A percentile compares a stretch with the other conserved stretches of the same genome.
phyloP scores from a whole-genome alignment of 2,888 invertebrate species.

The Metopia argyrocephala region DNA sequence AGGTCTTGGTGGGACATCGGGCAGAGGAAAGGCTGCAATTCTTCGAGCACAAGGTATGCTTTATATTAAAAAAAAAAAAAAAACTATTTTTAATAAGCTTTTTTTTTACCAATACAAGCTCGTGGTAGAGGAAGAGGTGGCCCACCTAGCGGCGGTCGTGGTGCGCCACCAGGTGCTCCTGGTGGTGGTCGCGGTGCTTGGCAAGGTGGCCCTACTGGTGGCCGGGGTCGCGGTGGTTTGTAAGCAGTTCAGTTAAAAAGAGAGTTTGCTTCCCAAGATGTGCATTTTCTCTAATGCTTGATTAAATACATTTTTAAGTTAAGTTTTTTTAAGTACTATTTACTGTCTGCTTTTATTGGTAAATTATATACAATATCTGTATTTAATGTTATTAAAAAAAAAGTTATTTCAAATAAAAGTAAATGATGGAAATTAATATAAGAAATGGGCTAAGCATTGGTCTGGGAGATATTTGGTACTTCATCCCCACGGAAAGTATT shows the following conservation, averaged over 20 bases:
- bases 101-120: too few species aligned
- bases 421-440: constrained; percentile 20
- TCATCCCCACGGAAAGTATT: too few species aligned
- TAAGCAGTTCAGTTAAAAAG: constrained; percentile 64
- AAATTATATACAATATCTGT: not conserved
- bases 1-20: constrained; percentile 85
- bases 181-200: constrained; percentile 81
- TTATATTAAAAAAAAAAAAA: not conserved
- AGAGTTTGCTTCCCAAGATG: not conserved
- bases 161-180: constrained; percentile 79
- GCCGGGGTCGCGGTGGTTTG: constrained; percentile 79
- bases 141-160: constrained; percentile 79
- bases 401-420: not conserved
- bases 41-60: constrained; percentile 92
- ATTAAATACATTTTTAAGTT: constrained; percentile 35
- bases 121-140: constrained; percentile 81
- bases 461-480: too few species aligned
- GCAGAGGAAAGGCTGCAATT: constrained; percentile 95
- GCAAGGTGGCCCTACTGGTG: constrained; percentile 83
- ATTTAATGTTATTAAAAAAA: not conserved
- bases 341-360: not conserved
- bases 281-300: not conserved
- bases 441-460: too few species aligned
- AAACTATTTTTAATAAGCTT: not conserved
- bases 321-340: constrained; percentile 34